A percentile compares a stretch with the other conserved stretches of the same genome.
Evolutionary conservation across 1,140 invertebrate genomes (phyloP).

Genomic region (Nixonia krombeini): DNA sequence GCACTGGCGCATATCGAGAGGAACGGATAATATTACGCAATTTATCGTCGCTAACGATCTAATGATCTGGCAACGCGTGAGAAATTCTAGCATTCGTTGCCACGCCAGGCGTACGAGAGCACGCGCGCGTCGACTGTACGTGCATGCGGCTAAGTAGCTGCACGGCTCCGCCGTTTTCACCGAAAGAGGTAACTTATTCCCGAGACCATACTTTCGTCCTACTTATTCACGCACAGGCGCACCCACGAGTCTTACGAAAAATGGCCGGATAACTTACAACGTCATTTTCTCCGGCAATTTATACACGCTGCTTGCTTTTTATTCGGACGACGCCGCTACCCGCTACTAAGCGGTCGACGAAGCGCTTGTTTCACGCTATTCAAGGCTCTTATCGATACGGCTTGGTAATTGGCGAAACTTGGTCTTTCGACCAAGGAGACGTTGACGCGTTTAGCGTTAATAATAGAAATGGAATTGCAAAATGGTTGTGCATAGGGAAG

Average conservation of each 20-base stretch:
- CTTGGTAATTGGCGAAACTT: no score
- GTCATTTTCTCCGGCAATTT: no score
- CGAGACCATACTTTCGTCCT: slow-evolving; percentile 15
- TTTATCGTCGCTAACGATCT: slow-evolving; percentile 51
- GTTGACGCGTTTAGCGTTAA: no score
- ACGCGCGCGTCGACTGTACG: slow-evolving; percentile 3
- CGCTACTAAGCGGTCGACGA: no score
- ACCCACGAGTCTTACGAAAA: slow-evolving; percentile 16
- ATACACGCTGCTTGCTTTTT: no score
- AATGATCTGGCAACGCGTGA: slow-evolving; percentile 48
- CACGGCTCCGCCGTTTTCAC: slow-evolving; percentile 22
- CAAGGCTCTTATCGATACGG: no score
- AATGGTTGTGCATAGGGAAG: no score
- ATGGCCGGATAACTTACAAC: slow-evolving; percentile 14
- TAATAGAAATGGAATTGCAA: no score
- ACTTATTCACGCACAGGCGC: slow-evolving; percentile 26
- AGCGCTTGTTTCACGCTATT: no score
- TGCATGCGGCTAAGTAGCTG: slow-evolving; percentile 21
- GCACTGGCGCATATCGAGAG: slow-evolving; percentile 40
- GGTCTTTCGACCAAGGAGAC: no score
- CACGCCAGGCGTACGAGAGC: not conserved
- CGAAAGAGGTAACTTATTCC: slow-evolving; percentile 29
- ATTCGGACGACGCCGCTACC: no score
- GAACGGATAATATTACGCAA: slow-evolving; percentile 46
- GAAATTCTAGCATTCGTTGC: slow-evolving; percentile 36